Base-by-base conservation (phyloP, 2,797 vertebrate species). In the Cyprinella venusta region DNA sequence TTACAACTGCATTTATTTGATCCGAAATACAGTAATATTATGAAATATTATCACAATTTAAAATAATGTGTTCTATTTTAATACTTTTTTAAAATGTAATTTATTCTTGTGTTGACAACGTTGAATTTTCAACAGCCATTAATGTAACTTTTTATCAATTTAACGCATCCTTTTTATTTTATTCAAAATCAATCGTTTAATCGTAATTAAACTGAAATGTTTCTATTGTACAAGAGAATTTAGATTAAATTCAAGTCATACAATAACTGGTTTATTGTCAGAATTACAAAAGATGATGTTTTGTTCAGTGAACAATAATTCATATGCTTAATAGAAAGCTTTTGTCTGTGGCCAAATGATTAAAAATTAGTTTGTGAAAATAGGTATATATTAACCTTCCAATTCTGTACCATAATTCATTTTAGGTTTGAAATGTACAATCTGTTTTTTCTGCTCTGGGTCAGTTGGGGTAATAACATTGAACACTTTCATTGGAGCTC, bases 401-500 rank as follows among this genome's bases (percentile, higher is more conserved):
- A 56, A 19, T 36, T 71, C 36, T 64, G 56, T 48, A 72, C 42
- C 10, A 76, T 68, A 68, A 68, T 8, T 75, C n/a, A 68, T 68
- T 16, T 77, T 33, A 59, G 9, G 8, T 48, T 61, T 38, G 13
- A 76, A 69, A 76, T 76, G 7, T 45, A 68, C 50, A 76, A 69
- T 16, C 15, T 59, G 81, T 59, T 76, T 76, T 76, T 56, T 54
- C 38, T 64, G 42, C 54, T 63, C 30, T 63, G 52, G 52, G 36
- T 79, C 67, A 75, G 40, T 63, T 33, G 33, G 40, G 82, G 80
- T 91, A 92, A 92, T 92, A 88, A 89, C 87, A 86, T 84, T 50
- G 36, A 91, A 88, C 84, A 67, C 76, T 90, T 88, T 89, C 88
- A 91, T 91, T 83, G 82, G 80, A 85, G 70, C 87, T 76, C 67